Evolutionary conservation across 2,888 invertebrate genomes (phyloP).

Genomic region (Dromius quadrimaculatus): DNA sequence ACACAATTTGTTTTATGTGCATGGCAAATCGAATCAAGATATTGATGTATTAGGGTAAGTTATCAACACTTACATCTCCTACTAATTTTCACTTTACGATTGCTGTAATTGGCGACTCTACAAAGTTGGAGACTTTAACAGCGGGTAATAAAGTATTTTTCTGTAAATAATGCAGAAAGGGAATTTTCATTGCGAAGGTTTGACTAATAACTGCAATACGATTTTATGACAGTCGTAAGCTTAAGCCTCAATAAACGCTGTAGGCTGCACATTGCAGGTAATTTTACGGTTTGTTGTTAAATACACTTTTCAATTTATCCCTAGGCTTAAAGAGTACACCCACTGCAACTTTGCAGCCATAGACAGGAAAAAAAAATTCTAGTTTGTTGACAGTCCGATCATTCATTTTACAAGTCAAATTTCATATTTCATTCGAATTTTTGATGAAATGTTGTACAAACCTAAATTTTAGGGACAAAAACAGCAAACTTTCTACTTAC

Average conservation of each 20-base stretch:
- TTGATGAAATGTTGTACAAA: no score
- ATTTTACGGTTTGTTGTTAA: constrained; percentile 30
- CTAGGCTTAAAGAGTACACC: no score
- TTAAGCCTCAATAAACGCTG: constrained; percentile 25
- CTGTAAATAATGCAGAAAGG: constrained; percentile 5
- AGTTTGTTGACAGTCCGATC: no score
- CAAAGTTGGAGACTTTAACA: constrained; percentile 16
- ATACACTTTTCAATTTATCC: constrained; percentile 23
- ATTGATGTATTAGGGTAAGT: not conserved
- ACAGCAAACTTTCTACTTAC: no score
- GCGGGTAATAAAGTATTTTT: constrained; percentile 16
- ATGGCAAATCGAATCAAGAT: constrained; percentile 37
- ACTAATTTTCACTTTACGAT: constrained; percentile 3
- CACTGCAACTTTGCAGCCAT: no score
- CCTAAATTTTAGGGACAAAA: no score
- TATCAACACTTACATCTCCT: constrained; percentile 18
- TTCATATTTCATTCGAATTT: no score
- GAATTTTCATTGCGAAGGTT: constrained; percentile 16
- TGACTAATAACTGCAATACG: constrained; percentile 33
- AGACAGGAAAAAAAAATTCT: no score
- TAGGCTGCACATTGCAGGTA: constrained; percentile 11
- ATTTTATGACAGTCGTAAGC: constrained; percentile 20
- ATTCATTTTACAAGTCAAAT: no score
- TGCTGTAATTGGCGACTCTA: not conserved
- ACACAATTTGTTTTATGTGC: constrained; percentile 32